These are phyloP conservation scores for Pollenia griseotomentosa DNA, from an alignment of 2,888 invertebrate species.

Conservation along the genomic window DNA sequence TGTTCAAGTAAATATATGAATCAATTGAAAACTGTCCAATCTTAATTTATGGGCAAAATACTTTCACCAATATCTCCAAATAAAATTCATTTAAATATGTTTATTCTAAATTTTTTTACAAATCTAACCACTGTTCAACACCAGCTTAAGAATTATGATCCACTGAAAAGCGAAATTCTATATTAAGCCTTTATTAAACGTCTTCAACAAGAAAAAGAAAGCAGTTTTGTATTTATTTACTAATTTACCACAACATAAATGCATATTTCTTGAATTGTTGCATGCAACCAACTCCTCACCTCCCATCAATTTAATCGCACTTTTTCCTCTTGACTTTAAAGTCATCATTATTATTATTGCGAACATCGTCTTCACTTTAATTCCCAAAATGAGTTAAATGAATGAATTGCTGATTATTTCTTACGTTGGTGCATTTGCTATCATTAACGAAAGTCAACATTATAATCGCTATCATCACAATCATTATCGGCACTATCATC, in stretches of 20 bases:
- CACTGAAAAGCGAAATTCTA: background rate
- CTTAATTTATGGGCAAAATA: too few relatives aligned
- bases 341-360: conserved; percentile 14
- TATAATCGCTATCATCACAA: conserved; percentile 21
- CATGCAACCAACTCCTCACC: conserved; percentile 39
- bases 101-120: background rate
- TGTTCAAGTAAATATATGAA: too few relatives aligned
- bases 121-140: background rate
- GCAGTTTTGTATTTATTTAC: conserved; percentile 45
- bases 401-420: conserved; percentile 22
- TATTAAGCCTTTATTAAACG: background rate
- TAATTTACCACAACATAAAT: conserved; percentile 19
- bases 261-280: conserved; percentile 33
- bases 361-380: conserved; percentile 8
- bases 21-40: too few relatives aligned
- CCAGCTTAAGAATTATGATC: background rate
- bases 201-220: conserved; percentile 48
- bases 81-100: too few relatives aligned
- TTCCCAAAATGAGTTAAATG: conserved; percentile 27
- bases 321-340: conserved; percentile 40
- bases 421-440: conserved; percentile 17
- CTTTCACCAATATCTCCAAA: too few relatives aligned
- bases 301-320: conserved; percentile 40
- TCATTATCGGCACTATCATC: conserved; percentile 19
- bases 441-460: conserved; percentile 44